phyloP scores from a whole-genome alignment of 2,113 vertebrate species.

The Saimiri boliviensis region DNA sequence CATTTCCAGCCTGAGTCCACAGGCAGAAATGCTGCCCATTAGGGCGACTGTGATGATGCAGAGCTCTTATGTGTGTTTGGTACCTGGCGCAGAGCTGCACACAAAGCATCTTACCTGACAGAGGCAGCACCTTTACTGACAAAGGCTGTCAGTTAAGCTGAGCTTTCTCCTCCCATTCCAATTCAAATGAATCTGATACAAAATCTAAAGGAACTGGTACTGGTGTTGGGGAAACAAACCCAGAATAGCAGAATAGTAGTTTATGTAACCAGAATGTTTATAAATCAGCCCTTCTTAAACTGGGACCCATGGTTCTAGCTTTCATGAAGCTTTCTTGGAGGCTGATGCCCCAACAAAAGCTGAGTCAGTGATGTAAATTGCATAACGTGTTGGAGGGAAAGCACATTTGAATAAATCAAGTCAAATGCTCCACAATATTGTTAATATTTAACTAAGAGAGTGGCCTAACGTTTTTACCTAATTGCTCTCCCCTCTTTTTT shows the following conservation, averaged over 20 bases:
- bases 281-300: neutral
- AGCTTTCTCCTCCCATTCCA: neutral
- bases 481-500: neutral
- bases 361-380: neutral
- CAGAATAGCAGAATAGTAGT: neutral
- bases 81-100: neutral
- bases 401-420: neutral
- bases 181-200: neutral
- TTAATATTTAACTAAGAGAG: neutral
- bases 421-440: neutral
- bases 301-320: neutral
- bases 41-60: neutral
- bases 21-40: neutral
- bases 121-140: too few relatives aligned
- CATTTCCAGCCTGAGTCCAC: neutral
- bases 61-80: neutral
- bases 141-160: neutral
- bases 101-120: neutral
- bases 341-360: neutral
- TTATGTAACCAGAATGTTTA: neutral
- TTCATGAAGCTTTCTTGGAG: neutral
- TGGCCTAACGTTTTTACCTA: neutral
- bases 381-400: neutral
- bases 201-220: neutral
- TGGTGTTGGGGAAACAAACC: neutral